Conservation (phyloP, 2,888 invertebrate species). For the Spodoptera exigua region DNA sequence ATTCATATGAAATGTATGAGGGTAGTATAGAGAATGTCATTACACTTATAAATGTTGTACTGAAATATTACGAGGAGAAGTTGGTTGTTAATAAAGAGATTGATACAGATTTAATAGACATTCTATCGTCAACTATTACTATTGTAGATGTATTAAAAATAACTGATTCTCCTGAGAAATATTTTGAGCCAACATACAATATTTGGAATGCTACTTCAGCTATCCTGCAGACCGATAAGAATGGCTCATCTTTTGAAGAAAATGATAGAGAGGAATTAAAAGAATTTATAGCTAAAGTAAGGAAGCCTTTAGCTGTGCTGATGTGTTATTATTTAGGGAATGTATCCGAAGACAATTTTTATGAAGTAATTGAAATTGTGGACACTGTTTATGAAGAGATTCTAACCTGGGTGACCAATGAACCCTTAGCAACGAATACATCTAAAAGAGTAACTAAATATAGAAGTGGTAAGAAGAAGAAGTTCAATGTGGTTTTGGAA, state of each 20-base stretch:
- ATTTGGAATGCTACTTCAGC: conserved; percentile 77
- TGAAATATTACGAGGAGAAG: conserved; percentile 79
- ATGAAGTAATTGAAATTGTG: conserved; percentile 70
- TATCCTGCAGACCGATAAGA: conserved; percentile 67
- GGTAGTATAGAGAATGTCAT: conserved; percentile 67
- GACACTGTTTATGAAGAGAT: conserved; percentile 73
- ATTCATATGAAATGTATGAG: conserved; percentile 70
- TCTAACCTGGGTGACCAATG: conserved; percentile 65
- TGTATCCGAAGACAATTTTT: conserved; percentile 72
- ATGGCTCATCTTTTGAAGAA: conserved; percentile 72
- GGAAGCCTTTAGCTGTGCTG: conserved; percentile 68
- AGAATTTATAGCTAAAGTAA: conserved; percentile 72
- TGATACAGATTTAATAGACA: conserved; percentile 77
- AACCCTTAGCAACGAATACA: conserved; percentile 64
- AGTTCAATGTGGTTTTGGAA: conserved; percentile 71
- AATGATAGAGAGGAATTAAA: conserved; percentile 71
- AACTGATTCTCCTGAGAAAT: conserved; percentile 68
- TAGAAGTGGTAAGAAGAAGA: conserved; percentile 75
- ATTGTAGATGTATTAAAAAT: conserved; percentile 70
- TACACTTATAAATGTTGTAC: conserved; percentile 71
- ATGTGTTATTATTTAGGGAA: conserved; percentile 76
- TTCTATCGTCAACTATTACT: conserved; percentile 76
- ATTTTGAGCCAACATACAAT: conserved; percentile 72
- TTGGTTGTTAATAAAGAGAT: conserved; percentile 76
- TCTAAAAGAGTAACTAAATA: conserved; percentile 69